Conservation (phyloP, 1,140 invertebrate species). For the Chrysopa pallens region DNA sequence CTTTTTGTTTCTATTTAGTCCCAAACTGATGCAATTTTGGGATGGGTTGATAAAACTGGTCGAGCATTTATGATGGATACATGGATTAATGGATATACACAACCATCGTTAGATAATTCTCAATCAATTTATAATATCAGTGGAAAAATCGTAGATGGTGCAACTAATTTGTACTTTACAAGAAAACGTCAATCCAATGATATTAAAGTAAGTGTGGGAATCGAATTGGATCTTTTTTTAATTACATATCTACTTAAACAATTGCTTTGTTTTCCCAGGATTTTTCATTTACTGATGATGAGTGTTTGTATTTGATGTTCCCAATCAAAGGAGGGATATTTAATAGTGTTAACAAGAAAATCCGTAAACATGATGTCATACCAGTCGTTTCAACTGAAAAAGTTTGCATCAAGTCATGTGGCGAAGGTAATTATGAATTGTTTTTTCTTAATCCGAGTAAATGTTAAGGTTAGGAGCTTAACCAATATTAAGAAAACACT, state of each 20-base stretch:
- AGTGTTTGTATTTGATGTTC: constrained; percentile 79
- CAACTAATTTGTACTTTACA: constrained; percentile 61
- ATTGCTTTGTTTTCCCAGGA: constrained; percentile 30
- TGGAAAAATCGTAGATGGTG: constrained; percentile 53
- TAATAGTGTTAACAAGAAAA: constrained; percentile 69
- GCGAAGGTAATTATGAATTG: constrained; percentile 37
- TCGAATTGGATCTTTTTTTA: no score
- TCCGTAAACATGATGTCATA: constrained; percentile 57
- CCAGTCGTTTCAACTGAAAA: constrained; percentile 61
- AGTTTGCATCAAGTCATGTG: constrained; percentile 69
- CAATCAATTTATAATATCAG: constrained; percentile 58
- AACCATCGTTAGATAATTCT: constrained; percentile 53
- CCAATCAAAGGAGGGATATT: constrained; percentile 67
- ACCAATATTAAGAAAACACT: no score
- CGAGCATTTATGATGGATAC: constrained; percentile 74
- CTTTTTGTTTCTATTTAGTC: constrained; percentile 27
- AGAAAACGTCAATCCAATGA: constrained; percentile 64
- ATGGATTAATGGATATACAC: constrained; percentile 60
- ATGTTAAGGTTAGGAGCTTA: no score
- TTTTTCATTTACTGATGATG: constrained; percentile 61
- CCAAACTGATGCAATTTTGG: constrained; percentile 67
- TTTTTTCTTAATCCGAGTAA: no score
- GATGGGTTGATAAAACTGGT: constrained; percentile 65
- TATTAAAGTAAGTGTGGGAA: constrained; percentile 27
- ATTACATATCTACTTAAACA: neutral